Evolutionary conservation across 2,113 vertebrate genomes (phyloP), one percentile per base, ranked within the genome.

Genomic region (Verasper variegatus): DNA sequence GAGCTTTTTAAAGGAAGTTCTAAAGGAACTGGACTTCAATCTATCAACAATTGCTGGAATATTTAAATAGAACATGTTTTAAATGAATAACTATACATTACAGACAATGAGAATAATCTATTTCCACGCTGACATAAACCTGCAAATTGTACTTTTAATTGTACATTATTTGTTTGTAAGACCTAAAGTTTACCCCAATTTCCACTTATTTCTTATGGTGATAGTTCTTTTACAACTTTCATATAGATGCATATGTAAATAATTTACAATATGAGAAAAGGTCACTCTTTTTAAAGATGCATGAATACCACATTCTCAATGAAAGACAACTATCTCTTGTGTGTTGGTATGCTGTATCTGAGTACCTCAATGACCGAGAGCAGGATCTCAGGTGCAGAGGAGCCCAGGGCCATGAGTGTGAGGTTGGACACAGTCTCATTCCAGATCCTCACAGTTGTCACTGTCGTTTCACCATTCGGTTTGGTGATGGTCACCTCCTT

Each of bases 391-490:
- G 97, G 97, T 0, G 97, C 97, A 0, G 97, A 99, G 0, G 97
- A 99, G 3, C 97, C 97, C 86, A 99, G 45, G 0, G 97, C 97
- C 97, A 99, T 99, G 57, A 99, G 88, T 0, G 97, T 99, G 21
- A 99, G 95, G 91, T 99, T 99, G 91, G 97, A 98, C 1, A 98
- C 97, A 0, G 97, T 99, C 93, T 99, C 97, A 0, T 99, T 99
- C 97, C 97, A 99, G 92, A 99, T 94, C 45, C 97, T 94, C 2
- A 99, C 97, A 0, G 95, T 97, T 5, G 94, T 95, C 4, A 97
- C 91, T 1, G 95, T 96, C 21, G 94, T 97, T 86, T 98, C 97
- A 0, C 97, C 97, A 0, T 97, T 96, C 65, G 96, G 92, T 17
- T 96, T 96, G 68, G 96, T 98, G 82, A 99, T 92, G 3, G 96